phyloP scores from a whole-genome alignment of 2,888 invertebrate genomes.

The Troides helena region DNA sequence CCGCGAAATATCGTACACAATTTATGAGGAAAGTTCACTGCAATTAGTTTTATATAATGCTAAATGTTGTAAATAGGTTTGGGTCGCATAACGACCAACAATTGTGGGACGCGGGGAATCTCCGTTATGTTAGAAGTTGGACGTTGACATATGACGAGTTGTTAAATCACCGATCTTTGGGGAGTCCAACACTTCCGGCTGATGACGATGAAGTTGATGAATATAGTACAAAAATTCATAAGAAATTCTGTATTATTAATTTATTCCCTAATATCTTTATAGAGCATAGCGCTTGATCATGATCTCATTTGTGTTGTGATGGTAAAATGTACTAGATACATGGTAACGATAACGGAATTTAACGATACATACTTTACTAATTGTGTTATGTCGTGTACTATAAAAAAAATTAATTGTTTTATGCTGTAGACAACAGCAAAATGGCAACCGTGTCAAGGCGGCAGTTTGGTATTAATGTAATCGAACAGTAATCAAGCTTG shows the following conservation, averaged over 20 bases:
- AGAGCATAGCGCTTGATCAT: too few species aligned
- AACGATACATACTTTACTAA: too few species aligned
- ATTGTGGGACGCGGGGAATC: neutral
- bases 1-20: constrained; percentile 52
- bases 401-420: neutral
- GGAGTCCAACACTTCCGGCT: too few species aligned
- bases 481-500: neutral
- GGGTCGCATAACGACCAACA: constrained; percentile 8
- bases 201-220: too few species aligned
- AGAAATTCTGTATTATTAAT: too few species aligned
- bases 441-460: neutral
- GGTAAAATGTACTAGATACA: too few species aligned
- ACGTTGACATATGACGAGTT: neutral
- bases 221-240: too few species aligned
- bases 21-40: constrained; percentile 71
- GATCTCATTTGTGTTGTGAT: too few species aligned
- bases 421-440: neutral
- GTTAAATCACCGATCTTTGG: neutral
- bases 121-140: constrained; percentile 7
- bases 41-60: constrained; percentile 63
- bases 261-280: too few species aligned
- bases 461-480: neutral
- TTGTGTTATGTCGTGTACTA: neutral
- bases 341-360: too few species aligned
- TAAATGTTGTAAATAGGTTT: constrained; percentile 31